These are phyloP conservation scores for Poeciliopsis paucimaculata DNA, from an alignment of 2,797 vertebrate genomes.

Conservation along the genomic window DNA sequence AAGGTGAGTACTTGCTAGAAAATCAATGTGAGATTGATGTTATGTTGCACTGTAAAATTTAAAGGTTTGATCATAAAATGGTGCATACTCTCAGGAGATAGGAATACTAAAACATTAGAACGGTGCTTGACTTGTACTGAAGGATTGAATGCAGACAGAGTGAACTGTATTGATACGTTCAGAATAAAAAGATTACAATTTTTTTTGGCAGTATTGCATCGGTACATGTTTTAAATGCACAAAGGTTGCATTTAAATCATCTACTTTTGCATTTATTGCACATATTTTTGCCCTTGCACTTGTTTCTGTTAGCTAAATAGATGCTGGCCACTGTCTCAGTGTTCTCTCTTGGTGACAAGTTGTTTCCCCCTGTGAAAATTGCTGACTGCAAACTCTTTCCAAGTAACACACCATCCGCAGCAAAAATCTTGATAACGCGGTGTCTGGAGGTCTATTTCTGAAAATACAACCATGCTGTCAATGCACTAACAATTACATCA, in stretches of 20 bases:
- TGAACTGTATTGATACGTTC: not conserved
- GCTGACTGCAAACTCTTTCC: conserved; percentile 18
- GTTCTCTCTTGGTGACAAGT: conserved; percentile 16
- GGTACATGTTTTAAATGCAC: not conserved
- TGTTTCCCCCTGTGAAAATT: conserved; percentile 17
- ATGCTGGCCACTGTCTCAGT: conserved; percentile 6
- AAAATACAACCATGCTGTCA: not conserved
- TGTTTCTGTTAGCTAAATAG: conserved; percentile 8
- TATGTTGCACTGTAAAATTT: not conserved
- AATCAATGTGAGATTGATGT: not conserved
- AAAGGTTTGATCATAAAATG: not conserved
- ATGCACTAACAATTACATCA: conserved; percentile 13
- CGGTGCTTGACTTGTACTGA: conserved; percentile 16
- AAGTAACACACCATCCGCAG: conserved; percentile 5
- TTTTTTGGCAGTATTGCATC: not conserved
- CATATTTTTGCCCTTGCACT: not conserved
- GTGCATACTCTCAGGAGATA: not conserved
- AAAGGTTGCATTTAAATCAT: conserved; percentile 4
- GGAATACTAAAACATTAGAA: not conserved
- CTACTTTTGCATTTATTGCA: conserved; percentile 4
- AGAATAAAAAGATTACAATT: not conserved
- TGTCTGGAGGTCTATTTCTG: conserved; percentile 17
- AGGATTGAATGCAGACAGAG: conserved; percentile 1
- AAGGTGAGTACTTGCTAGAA: not conserved
- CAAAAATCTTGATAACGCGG: conserved; percentile 19